These are phyloP conservation scores for Colius striatus DNA, from an alignment of 2,113 vertebrate species.

Conservation along the genomic window DNA sequence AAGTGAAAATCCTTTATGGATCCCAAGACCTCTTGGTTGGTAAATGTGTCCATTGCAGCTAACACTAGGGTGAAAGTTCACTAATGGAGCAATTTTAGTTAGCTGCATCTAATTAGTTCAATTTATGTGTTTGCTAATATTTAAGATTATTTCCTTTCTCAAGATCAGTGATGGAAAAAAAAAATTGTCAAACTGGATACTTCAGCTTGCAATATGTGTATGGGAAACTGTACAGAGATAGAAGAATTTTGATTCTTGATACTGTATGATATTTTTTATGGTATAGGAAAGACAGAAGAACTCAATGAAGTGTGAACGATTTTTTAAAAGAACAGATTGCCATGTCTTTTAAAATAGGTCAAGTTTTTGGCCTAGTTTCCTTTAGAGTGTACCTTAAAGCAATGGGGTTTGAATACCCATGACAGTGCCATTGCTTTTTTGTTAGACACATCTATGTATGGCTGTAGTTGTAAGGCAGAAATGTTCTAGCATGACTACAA, in stretches of 20 bases:
- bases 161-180: not conserved
- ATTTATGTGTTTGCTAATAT: not conserved
- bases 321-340: slow-evolving; percentile 69
- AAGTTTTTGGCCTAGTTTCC: slow-evolving; percentile 66
- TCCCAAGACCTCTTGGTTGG: not conserved
- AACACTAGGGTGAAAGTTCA: not conserved
- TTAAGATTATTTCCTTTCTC: not conserved
- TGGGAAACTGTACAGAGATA: not conserved
- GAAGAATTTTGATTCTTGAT: slow-evolving; percentile 8
- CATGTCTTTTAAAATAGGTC: slow-evolving; percentile 67
- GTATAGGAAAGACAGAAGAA: slow-evolving; percentile 5
- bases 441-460: not conserved
- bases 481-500: not conserved
- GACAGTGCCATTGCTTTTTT: not conserved
- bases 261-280: slow-evolving; percentile 6
- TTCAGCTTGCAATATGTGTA: not conserved
- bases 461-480: not conserved
- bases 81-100: not conserved
- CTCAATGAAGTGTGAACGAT: slow-evolving; percentile 56
- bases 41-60: not conserved
- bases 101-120: not conserved
- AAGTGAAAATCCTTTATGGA: not conserved
- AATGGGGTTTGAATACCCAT: not conserved
- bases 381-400: slow-evolving; percentile 49
- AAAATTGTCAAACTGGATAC: not conserved